A percentile compares a stretch with the other conserved stretches of the same genome.
Evolutionary conservation across 2,888 invertebrate genomes (phyloP).

Genomic region (Apodemia zela): DNA sequence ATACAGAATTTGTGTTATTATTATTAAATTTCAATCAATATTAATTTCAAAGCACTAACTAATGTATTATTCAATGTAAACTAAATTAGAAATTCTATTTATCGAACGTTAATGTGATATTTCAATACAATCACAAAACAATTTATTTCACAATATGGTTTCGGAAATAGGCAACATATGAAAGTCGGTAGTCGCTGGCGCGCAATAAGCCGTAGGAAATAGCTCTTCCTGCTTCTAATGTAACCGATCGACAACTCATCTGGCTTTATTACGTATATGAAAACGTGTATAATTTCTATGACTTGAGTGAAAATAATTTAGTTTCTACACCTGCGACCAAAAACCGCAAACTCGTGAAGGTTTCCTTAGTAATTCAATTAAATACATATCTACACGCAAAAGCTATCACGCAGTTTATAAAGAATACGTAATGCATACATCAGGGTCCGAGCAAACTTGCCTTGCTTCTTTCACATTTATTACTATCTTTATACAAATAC

Average conservation of each 20-base stretch:
- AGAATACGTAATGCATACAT: too few relatives aligned
- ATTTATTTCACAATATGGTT: conserved; percentile 11
- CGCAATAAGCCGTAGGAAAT: conserved; percentile 21
- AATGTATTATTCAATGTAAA: too few relatives aligned
- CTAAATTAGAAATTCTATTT: neutral
- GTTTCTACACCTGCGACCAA: neutral
- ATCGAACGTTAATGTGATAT: neutral
- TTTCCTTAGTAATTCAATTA: neutral
- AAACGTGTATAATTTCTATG: neutral
- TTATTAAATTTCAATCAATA: too few relatives aligned
- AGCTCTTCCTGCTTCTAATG: conserved; percentile 51
- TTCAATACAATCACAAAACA: conserved; percentile 13
- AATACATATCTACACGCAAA: too few relatives aligned
- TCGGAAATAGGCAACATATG: conserved; percentile 15
- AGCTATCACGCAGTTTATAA: too few relatives aligned
- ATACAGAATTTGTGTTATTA: too few relatives aligned
- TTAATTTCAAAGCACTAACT: too few relatives aligned
- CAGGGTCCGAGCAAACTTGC: too few relatives aligned
- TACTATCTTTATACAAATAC: too few relatives aligned
- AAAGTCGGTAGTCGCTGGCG: conserved; percentile 1
- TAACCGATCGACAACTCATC: conserved; percentile 37
- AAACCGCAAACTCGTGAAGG: neutral
- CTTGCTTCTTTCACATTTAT: too few relatives aligned
- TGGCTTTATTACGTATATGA: conserved; percentile 40
- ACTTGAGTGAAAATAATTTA: neutral